Percentiles rank a stretch among this genome's conserved stretches.
Evolutionary conservation across 2,113 vertebrate genomes (phyloP).

Genomic region (Piaya cayana): DNA sequence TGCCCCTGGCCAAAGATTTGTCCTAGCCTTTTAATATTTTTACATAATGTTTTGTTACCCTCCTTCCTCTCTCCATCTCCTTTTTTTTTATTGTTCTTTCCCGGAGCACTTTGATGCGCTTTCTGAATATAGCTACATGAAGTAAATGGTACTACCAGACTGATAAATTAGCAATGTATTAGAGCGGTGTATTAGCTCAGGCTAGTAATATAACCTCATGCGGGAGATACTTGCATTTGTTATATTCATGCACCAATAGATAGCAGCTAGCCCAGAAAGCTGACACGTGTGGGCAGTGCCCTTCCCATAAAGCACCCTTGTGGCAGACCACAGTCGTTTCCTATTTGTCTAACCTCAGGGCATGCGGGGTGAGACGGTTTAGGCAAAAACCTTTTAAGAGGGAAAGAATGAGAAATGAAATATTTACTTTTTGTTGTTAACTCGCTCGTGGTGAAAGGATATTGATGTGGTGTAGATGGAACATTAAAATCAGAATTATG

Average conservation of each 20-base stretch:
- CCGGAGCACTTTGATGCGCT: conserved; percentile 48
- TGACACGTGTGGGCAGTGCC: conserved; percentile 8
- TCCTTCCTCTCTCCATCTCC: neutral
- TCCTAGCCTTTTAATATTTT: conserved; percentile 40
- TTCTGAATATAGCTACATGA: conserved; percentile 60
- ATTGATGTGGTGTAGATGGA: conserved; percentile 25
- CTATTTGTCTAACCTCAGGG: conserved; percentile 34
- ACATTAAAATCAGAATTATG: conserved; percentile 57
- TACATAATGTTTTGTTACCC: conserved; percentile 33
- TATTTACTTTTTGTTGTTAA: conserved; percentile 30
- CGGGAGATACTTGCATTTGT: conserved; percentile 44
- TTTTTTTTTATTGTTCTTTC: neutral
- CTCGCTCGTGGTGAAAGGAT: neutral
- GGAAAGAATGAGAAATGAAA: conserved; percentile 23
- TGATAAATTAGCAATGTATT: conserved; percentile 72
- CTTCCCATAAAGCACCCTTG: conserved; percentile 3
- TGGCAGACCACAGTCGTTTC: conserved; percentile 24
- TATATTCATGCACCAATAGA: conserved; percentile 37
- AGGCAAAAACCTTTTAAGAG: neutral
- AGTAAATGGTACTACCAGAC: conserved; percentile 59
- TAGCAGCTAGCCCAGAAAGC: conserved; percentile 38
- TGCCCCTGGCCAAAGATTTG: conserved; percentile 16
- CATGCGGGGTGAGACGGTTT: neutral
- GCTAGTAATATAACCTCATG: conserved; percentile 65
- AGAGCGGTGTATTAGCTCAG: conserved; percentile 57